Evolutionary conservation across 2,797 vertebrate species (phyloP), one percentile per base, ranked within the genome.

Genomic region (Enteromius unitaeniatus): DNA sequence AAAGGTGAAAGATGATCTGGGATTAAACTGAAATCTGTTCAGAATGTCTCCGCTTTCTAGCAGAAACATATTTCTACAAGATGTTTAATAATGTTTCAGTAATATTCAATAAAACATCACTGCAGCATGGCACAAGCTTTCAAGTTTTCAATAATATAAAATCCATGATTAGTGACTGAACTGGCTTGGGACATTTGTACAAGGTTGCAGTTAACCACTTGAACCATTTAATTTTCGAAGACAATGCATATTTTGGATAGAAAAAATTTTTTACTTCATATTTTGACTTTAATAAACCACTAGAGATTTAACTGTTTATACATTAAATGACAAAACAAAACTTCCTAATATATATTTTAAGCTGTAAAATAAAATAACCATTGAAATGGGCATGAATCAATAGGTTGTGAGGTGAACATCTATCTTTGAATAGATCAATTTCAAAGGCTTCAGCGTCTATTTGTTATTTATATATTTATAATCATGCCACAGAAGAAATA

Each of bases 401-500:
- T 73, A 9, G 42, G n/a, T 37, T 9, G 13, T 17, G 19, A 26
- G 45, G 28, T 26, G 58, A 64, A 74, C 14, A 62, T 47, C 26
- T 17, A n/a, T 6, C 13, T 62, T 4, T 34, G 10, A 37, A 78
- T 21, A 1, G 10, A 78, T 65, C 26, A 34, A 65, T 78, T 78
- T 49, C 9, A 64, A 64, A 78, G 23, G 23, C 28, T 82, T 79
- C 65, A 64, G 37, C 28, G 10, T 49, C 26, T 51, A 49, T 1
- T 67, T 67, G 37, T 40, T 42, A 42, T 42, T 42, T 42, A 42
- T 82, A 40, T 40, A 8, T 40, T 42, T 62, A 37, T 49, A 53
- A 26, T 51, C 31, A 23, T 74, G 28, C 37, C n/a, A 75, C 58
- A 21, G 31, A 60, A 82, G 31, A 47, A 53, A 65, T 53, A 28